Evolutionary conservation across 2,113 vertebrate genomes (phyloP).

Genomic region (Tautogolabrus adspersus): DNA sequence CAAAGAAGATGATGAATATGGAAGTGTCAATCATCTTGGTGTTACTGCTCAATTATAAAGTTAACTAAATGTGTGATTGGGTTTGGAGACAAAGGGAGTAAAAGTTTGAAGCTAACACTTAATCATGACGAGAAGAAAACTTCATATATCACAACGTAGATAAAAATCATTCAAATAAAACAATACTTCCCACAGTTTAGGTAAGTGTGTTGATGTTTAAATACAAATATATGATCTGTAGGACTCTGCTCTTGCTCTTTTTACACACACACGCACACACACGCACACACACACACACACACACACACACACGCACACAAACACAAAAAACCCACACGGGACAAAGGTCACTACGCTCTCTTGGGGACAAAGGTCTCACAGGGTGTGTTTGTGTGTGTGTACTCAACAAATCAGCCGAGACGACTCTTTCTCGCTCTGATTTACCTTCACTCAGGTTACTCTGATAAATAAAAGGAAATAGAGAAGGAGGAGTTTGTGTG

Average conservation of each 20-base stretch:
- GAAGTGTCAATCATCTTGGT: no score
- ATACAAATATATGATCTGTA: neutral
- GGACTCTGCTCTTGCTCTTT: neutral
- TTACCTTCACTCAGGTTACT: slow-evolving; percentile 60
- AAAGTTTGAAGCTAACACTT: no score
- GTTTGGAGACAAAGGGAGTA: no score
- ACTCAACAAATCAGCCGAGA: slow-evolving; percentile 57
- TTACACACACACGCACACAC: neutral
- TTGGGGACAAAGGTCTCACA: slow-evolving; percentile 50
- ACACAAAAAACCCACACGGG: neutral
- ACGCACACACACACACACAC: slow-evolving; percentile 3
- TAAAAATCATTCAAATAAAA: no score
- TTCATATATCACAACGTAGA: no score
- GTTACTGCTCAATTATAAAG: no score
- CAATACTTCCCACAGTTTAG: no score
- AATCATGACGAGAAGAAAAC: no score
- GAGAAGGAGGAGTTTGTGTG: slow-evolving; percentile 51
- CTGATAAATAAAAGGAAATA: slow-evolving; percentile 72
- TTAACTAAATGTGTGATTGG: no score
- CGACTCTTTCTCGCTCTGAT: slow-evolving; percentile 59
- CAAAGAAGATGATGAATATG: no score
- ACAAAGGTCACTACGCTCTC: slow-evolving; percentile 53
- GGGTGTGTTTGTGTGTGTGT: slow-evolving; percentile 61
- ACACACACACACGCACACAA: neutral
- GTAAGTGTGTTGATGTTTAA: neutral